These are phyloP conservation scores for Drosophila sturtevanti DNA, from an alignment of 1,140 invertebrate genomes.

Conservation along the genomic window DNA sequence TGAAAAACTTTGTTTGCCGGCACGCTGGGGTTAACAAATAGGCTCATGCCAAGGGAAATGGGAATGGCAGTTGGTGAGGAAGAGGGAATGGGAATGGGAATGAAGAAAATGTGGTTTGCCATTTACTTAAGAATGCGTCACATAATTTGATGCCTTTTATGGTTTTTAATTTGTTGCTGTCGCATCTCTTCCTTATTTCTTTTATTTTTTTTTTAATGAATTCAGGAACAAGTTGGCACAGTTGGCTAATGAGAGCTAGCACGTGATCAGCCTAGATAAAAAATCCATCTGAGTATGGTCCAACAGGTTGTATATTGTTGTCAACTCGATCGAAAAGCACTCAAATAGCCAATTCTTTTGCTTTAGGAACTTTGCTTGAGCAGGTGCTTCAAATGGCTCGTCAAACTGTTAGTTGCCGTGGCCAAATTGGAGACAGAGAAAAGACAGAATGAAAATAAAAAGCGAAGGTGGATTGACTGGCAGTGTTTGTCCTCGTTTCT, in stretches of 20 bases:
- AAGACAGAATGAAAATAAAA: conserved; percentile 13
- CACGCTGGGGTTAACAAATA: conserved; percentile 78
- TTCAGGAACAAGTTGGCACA: conserved; percentile 28
- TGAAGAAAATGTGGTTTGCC: conserved; percentile 14
- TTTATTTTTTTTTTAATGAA: conserved; percentile 55
- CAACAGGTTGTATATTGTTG: conserved; percentile 48
- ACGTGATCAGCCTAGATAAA: conserved; percentile 8
- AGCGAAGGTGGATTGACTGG: conserved; percentile 21
- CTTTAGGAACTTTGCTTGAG: background rate
- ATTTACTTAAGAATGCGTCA: conserved; percentile 60
- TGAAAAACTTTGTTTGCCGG: conserved; percentile 79
- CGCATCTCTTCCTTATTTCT: conserved; percentile 20
- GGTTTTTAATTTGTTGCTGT: conserved; percentile 75
- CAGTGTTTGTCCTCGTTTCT: conserved; percentile 31
- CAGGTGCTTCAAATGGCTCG: conserved; percentile 1
- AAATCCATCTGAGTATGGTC: background rate
- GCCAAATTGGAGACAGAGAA: conserved; percentile 4
- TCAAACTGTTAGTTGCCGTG: conserved; percentile 5
- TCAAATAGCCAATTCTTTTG: conserved; percentile 10
- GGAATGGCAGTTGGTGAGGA: conserved; percentile 4
- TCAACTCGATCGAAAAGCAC: conserved; percentile 42
- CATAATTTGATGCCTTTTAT: conserved; percentile 79
- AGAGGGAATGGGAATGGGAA: background rate
- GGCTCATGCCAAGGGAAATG: conserved; percentile 41
- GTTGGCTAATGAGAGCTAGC: conserved; percentile 51